Conservation (phyloP, 2,797 vertebrate genomes). For the Onychomys leucogaster region DNA sequence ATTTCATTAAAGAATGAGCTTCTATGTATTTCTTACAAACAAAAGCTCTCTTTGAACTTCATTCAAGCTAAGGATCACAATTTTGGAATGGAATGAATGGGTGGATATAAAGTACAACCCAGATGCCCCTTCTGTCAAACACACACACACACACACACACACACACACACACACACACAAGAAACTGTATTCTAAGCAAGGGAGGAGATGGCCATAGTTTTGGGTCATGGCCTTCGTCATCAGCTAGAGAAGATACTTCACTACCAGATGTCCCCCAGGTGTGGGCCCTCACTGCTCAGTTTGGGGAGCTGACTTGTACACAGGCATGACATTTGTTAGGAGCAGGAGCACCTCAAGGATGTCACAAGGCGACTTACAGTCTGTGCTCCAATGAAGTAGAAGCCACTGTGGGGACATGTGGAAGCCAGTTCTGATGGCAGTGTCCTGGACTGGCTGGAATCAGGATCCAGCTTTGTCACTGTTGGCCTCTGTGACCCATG, state of each 20-base stretch:
- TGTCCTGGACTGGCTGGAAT: not conserved
- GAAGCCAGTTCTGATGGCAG: not conserved
- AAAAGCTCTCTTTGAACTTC: not conserved
- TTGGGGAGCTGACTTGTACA: not conserved
- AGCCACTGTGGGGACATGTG: accelerated
- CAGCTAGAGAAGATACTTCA: not conserved
- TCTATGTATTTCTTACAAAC: not conserved
- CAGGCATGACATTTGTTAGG: not conserved
- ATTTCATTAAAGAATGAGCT: not conserved
- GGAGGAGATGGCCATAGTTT: not conserved
- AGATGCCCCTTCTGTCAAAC: not conserved
- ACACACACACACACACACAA: not conserved
- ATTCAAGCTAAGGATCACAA: not conserved
- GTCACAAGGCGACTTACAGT: not conserved
- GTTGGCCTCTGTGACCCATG: not conserved
- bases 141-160: no score
- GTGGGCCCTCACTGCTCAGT: not conserved
- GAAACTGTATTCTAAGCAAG: not conserved
- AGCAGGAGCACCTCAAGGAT: not conserved
- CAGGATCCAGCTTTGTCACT: not conserved
- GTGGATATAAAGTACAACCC: not conserved
- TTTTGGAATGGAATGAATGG: not conserved
- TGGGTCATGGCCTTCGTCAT: not conserved
- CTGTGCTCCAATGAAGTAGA: not conserved
- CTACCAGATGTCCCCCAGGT: not conserved